Evolutionary conservation across 2,113 vertebrate genomes (phyloP), one percentile per base, ranked within the genome.

Genomic region (Saccopteryx leptura): DNA sequence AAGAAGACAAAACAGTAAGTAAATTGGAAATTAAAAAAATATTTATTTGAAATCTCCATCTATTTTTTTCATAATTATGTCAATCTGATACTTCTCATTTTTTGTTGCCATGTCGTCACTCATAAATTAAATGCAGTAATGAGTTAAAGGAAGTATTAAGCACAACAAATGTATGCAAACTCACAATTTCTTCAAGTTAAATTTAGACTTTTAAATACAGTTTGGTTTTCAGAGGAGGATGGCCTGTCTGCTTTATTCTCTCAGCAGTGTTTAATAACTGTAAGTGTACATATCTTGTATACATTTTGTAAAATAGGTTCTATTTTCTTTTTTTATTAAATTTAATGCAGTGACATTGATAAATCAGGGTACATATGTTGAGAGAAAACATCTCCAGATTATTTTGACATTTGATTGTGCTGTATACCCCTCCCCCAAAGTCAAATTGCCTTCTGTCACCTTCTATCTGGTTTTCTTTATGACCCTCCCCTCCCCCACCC

Each of bases 161-260:
- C 65, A 90, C 39, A 80, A 69, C 21, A 48, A 92, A 72, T 63
- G 60, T 60, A 69, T 75, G 18, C 15, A 60, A 90, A 83, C 5
- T 68, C 24, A 78, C 2, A 86, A n/a, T 82, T 94, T 80, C 63
- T 82, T 72, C 15, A 66, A 58, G 24, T 92, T n/a, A 87, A 66
- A 83, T 9, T 2, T 52, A 48, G 11, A 78, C 2, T 91, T 81
- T 39, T 63, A 93, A 87, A 78, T 66, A 54, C 5, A 71, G 26
- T 76, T 93, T 75, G 0, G 4, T 79, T 86, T 93, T 69, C 48
- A 76, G 17, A 31, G 56, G 63, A 65, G 7, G 39, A 86, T 69
- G 54, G 66, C 6, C 24, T 94, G n/a, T 75, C 69, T 72, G 46
- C 11, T 66, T 92, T 94, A 58, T 56, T 81, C 75, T 81, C 33